Conservation (phyloP, 2,113 vertebrate species). For the Mesocricetus auratus region DNA sequence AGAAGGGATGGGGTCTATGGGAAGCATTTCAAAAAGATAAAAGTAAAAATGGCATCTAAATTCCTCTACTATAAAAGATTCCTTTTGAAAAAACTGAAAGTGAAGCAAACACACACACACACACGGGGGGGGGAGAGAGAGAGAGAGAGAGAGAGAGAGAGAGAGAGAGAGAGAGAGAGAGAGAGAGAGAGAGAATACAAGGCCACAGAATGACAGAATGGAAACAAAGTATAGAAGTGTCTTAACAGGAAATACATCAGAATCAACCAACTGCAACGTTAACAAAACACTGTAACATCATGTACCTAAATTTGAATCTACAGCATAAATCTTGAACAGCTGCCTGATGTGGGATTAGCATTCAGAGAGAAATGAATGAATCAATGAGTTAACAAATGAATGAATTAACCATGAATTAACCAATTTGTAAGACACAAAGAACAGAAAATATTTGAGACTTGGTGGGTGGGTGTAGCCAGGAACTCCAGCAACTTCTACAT, state of each 20-base stretch:
- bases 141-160: too few species aligned
- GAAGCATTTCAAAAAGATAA: not conserved
- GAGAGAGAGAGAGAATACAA: not conserved
- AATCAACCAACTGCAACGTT: not conserved
- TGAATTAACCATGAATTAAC: not conserved
- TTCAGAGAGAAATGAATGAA: not conserved
- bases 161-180: too few species aligned
- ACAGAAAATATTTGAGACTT: not conserved
- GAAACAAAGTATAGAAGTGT: not conserved
- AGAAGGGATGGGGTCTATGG: not conserved
- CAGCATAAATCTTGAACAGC: not conserved
- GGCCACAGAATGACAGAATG: not conserved
- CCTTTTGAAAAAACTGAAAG: not conserved
- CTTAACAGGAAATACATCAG: not conserved
- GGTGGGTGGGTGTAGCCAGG: not conserved
- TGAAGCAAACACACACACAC: not conserved
- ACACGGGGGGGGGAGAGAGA: not conserved
- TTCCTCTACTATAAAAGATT: not conserved
- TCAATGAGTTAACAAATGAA: not conserved
- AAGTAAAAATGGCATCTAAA: not conserved
- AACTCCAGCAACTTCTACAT: not conserved
- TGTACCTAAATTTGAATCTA: constrained; percentile 1
- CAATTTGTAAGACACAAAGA: not conserved
- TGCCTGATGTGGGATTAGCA: not conserved
- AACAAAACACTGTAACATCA: not conserved